Percentiles rank a stretch among this genome's conserved stretches.
These are phyloP conservation scores for Sitobion miscanthi DNA, from an alignment of 1,140 invertebrate species.

Conservation along the genomic window DNA sequence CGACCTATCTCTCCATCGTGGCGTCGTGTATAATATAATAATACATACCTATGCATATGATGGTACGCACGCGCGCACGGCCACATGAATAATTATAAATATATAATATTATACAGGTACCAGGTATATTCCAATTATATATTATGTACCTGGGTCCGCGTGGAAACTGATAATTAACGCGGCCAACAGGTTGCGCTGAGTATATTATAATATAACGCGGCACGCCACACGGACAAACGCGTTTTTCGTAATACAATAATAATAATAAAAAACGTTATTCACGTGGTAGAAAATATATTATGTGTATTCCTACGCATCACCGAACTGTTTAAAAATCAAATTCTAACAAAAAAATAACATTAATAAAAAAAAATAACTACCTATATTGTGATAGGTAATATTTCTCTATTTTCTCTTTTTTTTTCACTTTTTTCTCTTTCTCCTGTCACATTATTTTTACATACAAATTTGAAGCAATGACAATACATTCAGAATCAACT, in stretches of 20 bases:
- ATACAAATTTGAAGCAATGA: no score
- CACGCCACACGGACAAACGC: not conserved
- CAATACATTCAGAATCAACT: no score
- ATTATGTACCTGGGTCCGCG: not conserved
- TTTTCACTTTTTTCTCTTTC: no score
- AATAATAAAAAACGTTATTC: conserved; percentile 5
- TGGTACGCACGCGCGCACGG: not conserved
- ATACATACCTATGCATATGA: not conserved
- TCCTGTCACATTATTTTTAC: no score
- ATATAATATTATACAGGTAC: not conserved
- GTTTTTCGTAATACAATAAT: not conserved
- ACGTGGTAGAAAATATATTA: not conserved
- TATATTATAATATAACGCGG: conserved; percentile 22
- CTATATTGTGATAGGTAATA: no score
- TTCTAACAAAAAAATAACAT: no score
- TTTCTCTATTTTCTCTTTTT: no score
- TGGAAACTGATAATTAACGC: conserved; percentile 41
- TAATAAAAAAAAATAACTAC: no score
- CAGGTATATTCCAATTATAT: conserved; percentile 14
- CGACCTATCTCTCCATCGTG: not conserved
- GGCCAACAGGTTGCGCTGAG: conserved; percentile 34
- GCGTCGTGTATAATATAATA: not conserved
- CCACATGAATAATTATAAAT: not conserved
- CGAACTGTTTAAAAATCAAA: not conserved
- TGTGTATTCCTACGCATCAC: not conserved